A percentile compares a stretch with the other conserved stretches of the same genome.
Evolutionary conservation across 2,113 vertebrate genomes (phyloP).

Genomic region (Aegithalos caudatus): DNA sequence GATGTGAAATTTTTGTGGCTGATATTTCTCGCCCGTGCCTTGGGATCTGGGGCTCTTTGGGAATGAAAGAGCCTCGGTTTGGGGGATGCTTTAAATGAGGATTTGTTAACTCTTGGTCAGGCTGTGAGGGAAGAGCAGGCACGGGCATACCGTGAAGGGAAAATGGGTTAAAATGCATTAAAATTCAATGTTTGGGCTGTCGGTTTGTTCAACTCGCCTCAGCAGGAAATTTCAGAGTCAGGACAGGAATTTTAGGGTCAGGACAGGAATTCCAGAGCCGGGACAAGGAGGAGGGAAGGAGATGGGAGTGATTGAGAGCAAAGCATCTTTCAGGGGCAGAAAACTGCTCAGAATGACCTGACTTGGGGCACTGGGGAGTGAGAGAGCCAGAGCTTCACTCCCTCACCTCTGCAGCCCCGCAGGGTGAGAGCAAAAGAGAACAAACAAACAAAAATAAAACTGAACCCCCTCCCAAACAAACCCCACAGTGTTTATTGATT

Average conservation of each 20-base stretch:
- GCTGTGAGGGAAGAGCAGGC: background rate
- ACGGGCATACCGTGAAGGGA: background rate
- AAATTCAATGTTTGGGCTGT: background rate
- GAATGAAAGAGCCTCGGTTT: background rate
- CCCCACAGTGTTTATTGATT: rapidly evolving
- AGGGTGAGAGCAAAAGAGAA: background rate
- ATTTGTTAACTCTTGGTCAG: background rate
- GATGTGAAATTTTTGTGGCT: background rate
- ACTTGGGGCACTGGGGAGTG: background rate
- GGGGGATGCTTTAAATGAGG: background rate
- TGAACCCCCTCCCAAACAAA: rapidly evolving
- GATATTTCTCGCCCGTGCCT: background rate
- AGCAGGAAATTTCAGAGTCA: background rate
- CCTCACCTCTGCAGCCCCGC: rapidly evolving
- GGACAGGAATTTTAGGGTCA: background rate
- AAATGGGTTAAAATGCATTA: background rate
- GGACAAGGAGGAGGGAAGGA: background rate
- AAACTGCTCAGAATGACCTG: background rate
- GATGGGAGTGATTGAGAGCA: rapidly evolving
- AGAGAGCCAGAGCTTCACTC: background rate
- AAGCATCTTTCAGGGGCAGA: background rate
- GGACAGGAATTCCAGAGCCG: background rate
- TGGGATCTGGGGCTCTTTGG: background rate
- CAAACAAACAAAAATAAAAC: background rate
- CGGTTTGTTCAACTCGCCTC: rapidly evolving